These are phyloP conservation scores for Aplodontia rufa DNA, from an alignment of 2,113 vertebrate genomes.

Conservation along the genomic window DNA sequence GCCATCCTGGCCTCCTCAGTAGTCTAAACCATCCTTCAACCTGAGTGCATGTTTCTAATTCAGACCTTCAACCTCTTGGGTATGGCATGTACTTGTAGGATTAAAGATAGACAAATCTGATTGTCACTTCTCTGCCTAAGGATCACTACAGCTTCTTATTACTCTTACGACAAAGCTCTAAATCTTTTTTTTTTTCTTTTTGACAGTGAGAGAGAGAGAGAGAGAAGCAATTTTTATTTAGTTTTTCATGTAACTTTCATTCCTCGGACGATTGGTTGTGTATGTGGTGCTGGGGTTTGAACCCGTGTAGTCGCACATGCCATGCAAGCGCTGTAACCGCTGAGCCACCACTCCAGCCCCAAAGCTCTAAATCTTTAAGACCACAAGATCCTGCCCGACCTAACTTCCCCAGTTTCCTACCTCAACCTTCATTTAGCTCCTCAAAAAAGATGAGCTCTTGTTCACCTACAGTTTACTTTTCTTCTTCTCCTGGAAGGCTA, in stretches of 20 bases:
- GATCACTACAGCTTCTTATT: neutral
- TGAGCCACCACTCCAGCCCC: too few species aligned
- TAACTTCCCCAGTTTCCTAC: neutral
- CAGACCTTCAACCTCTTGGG: neutral
- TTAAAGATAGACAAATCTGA: neutral
- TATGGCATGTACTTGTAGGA: neutral
- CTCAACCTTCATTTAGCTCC: neutral
- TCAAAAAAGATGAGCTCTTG: neutral
- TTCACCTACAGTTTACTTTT: neutral
- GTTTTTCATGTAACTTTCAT: too few species aligned
- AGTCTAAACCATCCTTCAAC: neutral
- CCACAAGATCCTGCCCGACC: neutral
- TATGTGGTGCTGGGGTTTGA: too few species aligned
- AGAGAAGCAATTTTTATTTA: too few species aligned
- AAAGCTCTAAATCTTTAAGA: neutral
- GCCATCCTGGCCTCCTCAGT: neutral
- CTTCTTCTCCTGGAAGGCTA: neutral
- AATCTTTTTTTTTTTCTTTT: too few species aligned
- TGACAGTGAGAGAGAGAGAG: too few species aligned
- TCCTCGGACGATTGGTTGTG: too few species aligned
- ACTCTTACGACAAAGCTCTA: neutral
- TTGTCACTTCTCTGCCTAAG: neutral
- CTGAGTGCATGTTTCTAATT: neutral
- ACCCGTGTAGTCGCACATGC: too few species aligned
- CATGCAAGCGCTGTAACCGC: too few species aligned